These are phyloP conservation scores for Scalopus aquaticus DNA, from an alignment of 2,113 vertebrate species.

Conservation along the genomic window DNA sequence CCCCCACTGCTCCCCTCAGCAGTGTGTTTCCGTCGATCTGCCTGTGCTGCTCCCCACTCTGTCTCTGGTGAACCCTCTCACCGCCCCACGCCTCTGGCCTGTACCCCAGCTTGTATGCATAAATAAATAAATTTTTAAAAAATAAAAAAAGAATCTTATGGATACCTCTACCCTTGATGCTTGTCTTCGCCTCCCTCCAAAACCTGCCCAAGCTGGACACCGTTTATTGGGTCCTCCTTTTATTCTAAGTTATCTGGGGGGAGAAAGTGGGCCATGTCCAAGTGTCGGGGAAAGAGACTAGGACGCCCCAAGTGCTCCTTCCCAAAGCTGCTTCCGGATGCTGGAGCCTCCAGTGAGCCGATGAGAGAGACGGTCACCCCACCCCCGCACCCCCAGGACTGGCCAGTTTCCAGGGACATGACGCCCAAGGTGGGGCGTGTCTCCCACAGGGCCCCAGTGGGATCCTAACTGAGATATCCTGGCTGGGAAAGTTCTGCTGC, in stretches of 20 bases:
- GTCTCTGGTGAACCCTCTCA: too few relatives aligned
- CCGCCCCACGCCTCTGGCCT: too few relatives aligned
- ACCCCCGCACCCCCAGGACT: background rate
- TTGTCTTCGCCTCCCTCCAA: background rate
- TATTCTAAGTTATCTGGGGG: background rate
- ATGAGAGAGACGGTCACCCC: background rate
- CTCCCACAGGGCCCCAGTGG: background rate
- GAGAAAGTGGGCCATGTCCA: background rate
- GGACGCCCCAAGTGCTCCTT: background rate
- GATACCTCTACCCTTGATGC: background rate
- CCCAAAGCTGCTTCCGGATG: constrained; percentile 64
- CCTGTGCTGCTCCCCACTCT: too few relatives aligned
- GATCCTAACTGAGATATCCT: background rate
- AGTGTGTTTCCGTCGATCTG: too few relatives aligned
- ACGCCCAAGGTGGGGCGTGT: background rate
- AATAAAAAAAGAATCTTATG: too few relatives aligned
- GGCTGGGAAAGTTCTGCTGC: background rate
- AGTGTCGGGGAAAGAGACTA: background rate
- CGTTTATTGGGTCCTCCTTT: background rate
- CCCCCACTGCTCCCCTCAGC: too few relatives aligned
- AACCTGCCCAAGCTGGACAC: background rate
- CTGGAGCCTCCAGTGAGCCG: background rate
- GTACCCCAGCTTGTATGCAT: too few relatives aligned
- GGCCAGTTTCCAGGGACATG: background rate
- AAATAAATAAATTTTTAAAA: too few relatives aligned